Evolutionary conservation across 2,797 vertebrate species (phyloP).

Genomic region (Sebastes glaucus): DNA sequence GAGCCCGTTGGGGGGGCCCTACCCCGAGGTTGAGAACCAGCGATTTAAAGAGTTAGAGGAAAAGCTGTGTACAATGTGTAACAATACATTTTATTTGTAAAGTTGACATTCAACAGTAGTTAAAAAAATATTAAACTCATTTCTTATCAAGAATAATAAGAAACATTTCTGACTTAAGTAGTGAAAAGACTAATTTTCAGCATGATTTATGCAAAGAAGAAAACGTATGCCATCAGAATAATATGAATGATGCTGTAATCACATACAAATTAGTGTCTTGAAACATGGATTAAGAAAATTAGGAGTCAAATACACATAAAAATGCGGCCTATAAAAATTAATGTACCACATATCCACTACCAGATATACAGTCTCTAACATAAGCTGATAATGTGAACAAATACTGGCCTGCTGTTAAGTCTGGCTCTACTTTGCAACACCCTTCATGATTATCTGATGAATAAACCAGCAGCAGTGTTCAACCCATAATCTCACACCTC

Average conservation of each 20-base stretch:
- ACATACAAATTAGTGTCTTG: not conserved
- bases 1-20: too few relatives aligned
- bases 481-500: not conserved
- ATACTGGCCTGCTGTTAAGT: not conserved
- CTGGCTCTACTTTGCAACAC: not conserved
- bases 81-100: not conserved
- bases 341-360: not conserved
- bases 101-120: not conserved
- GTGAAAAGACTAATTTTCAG: not conserved
- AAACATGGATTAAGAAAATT: not conserved
- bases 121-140: too few relatives aligned
- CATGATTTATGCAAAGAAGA: not conserved
- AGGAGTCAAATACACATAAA: not conserved
- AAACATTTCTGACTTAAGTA: not conserved
- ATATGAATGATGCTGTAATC: too few relatives aligned
- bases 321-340: not conserved
- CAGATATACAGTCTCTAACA: not conserved
- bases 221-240: too few relatives aligned
- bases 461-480: not conserved
- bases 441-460: not conserved
- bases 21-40: too few relatives aligned
- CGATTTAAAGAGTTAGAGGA: too few relatives aligned
- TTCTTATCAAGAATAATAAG: not conserved
- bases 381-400: not conserved
- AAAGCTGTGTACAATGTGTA: too few relatives aligned